Conservation (phyloP, 1,140 invertebrate species). For the Dreissena polymorpha region DNA sequence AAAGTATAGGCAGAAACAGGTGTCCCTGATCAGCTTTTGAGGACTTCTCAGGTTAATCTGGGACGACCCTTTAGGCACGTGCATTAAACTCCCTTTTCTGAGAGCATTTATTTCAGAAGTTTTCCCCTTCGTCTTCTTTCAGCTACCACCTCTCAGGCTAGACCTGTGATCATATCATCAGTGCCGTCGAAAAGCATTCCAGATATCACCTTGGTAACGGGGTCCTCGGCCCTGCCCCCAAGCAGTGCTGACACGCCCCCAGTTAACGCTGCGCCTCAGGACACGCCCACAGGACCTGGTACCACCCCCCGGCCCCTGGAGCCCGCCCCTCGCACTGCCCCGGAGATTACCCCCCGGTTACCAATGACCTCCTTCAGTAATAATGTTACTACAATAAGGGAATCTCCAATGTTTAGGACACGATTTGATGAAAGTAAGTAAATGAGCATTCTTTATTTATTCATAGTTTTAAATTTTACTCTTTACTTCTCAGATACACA, state of each 20-base stretch:
- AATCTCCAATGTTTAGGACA: slow-evolving; percentile 15
- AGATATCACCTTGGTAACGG: slow-evolving; percentile 2
- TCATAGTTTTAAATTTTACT: no score
- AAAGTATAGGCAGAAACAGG: no score
- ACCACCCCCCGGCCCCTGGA: neutral
- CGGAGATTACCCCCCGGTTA: neutral
- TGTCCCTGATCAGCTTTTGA: no score
- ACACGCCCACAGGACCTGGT: neutral
- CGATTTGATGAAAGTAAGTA: slow-evolving; percentile 31
- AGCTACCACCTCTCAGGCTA: slow-evolving; percentile 44
- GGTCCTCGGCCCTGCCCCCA: neutral
- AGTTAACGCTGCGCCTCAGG: neutral
- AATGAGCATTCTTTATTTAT: neutral
- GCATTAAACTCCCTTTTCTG: no score
- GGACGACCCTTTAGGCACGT: no score
- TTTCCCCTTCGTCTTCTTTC: neutral
- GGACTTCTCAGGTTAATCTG: no score
- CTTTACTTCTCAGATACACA: no score
- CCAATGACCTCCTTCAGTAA: slow-evolving; percentile 47
- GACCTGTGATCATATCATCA: slow-evolving; percentile 51
- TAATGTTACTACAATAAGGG: slow-evolving; percentile 35
- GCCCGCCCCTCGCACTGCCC: neutral
- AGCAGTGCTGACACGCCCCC: neutral
- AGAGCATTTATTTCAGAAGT: no score
- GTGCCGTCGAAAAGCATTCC: slow-evolving; percentile 48